Conservation (phyloP, 2,113 vertebrate genomes). For the Callithrix jacchus region DNA sequence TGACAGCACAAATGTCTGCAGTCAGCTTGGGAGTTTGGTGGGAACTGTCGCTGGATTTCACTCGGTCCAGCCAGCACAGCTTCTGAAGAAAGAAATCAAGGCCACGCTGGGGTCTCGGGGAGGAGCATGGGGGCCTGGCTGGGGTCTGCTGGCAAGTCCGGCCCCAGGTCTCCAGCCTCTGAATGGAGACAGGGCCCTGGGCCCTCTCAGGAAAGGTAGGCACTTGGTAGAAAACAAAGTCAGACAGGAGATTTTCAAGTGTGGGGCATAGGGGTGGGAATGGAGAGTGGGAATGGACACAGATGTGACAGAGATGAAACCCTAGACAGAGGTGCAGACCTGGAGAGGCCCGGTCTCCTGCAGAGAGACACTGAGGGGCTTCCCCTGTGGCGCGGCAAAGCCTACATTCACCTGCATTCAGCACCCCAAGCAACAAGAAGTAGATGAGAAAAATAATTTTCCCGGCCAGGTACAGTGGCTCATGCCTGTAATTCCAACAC, state of each 20-base stretch:
- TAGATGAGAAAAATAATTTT: conserved; percentile 48
- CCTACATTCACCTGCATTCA: neutral
- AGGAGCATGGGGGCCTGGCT: neutral
- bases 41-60: conserved; percentile 65
- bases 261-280: neutral
- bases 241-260: conserved; percentile 53
- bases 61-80: conserved; percentile 42
- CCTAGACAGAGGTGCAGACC: conserved; percentile 60
- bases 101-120: neutral
- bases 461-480: too few relatives aligned
- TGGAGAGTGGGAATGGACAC: conserved; percentile 5
- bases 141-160: conserved; percentile 55
- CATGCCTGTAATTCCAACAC: too few relatives aligned
- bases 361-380: conserved; percentile 1
- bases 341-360: neutral
- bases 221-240: conserved; percentile 76
- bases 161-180: neutral
- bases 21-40: conserved; percentile 77
- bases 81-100: conserved; percentile 63
- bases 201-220: conserved; percentile 65
- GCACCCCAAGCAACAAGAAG: conserved; percentile 8
- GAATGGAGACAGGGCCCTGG: conserved; percentile 65
- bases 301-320: conserved; percentile 51
- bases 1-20: conserved; percentile 76
- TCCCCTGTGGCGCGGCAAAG: neutral